These are phyloP conservation scores for Synergus laeviventris DNA, from an alignment of 2,888 invertebrate genomes.

Conservation along the genomic window DNA sequence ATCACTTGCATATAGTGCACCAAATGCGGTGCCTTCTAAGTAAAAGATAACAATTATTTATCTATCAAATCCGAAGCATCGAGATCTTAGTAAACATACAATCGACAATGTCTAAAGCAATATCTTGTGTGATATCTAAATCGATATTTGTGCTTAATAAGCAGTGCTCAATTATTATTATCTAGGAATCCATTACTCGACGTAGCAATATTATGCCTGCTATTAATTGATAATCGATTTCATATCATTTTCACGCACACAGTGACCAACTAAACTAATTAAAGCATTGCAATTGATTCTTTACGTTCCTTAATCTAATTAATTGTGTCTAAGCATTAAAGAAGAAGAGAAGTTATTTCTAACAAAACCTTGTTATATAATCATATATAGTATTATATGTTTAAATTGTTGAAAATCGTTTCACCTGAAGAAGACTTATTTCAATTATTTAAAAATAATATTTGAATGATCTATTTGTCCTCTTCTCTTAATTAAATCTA, in stretches of 20 bases:
- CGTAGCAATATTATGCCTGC: not conserved
- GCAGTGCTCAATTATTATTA: not conserved
- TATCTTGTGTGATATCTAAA: constrained; percentile 10
- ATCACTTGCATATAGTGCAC: constrained; percentile 24
- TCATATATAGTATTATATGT: not conserved
- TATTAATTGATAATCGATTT: not conserved
- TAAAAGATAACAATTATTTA: constrained; percentile 14
- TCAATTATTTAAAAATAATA: not conserved
- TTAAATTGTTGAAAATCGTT: not conserved
- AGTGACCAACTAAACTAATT: not conserved
- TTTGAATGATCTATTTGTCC: not conserved
- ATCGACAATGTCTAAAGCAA: constrained; percentile 12
- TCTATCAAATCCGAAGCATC: not conserved
- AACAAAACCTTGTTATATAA: not conserved
- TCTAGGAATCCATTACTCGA: not conserved
- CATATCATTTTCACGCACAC: not conserved
- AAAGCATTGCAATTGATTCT: not conserved
- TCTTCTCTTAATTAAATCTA: not conserved
- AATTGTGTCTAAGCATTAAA: not conserved
- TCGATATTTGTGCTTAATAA: constrained; percentile 10
- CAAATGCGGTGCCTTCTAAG: not conserved
- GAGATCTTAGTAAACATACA: constrained; percentile 5
- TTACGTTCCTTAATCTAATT: not conserved
- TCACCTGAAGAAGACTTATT: not conserved
- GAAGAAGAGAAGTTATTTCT: not conserved